These are phyloP conservation scores for Oscheius sp. DNA, from an alignment of 1,140 invertebrate species.

Conservation along the genomic window DNA sequence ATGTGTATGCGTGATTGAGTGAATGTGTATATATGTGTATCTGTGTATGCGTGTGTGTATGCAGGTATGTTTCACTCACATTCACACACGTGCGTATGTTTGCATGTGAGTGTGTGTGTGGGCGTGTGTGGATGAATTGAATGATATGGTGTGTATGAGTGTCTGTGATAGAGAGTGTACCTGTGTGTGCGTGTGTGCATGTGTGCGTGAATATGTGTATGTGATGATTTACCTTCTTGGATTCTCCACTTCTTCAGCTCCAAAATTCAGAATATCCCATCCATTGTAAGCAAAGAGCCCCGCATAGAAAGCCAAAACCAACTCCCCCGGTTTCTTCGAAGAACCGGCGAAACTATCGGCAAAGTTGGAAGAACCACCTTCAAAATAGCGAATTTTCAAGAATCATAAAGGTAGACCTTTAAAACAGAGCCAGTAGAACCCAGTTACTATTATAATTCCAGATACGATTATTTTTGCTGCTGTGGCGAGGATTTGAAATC, in stretches of 20 bases:
- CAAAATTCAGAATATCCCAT: slow-evolving; percentile 54
- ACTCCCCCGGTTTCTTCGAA: slow-evolving; percentile 44
- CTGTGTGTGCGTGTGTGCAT: neutral
- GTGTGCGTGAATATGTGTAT: neutral
- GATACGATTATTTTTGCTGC: slow-evolving; percentile 48
- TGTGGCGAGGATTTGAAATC: slow-evolving; percentile 55
- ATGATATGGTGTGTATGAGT: neutral
- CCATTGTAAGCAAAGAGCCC: slow-evolving; percentile 52
- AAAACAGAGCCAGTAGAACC: slow-evolving; percentile 47
- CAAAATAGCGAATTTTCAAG: slow-evolving; percentile 19
- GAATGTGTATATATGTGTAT: too few species aligned
- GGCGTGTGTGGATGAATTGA: neutral
- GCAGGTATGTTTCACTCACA: neutral
- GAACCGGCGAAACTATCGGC: slow-evolving; percentile 40
- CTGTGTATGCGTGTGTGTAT: too few species aligned
- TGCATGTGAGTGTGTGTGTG: too few species aligned
- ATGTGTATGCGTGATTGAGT: too few species aligned
- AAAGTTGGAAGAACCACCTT: slow-evolving; percentile 37
- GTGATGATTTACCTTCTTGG: slow-evolving; percentile 40
- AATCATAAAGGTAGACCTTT: slow-evolving; percentile 29
- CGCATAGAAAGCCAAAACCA: slow-evolving; percentile 50
- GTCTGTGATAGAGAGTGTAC: neutral
- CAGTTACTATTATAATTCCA: slow-evolving; percentile 48
- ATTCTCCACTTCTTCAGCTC: slow-evolving; percentile 50
- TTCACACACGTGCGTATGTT: neutral